Base-by-base conservation (phyloP, 2,797 vertebrate species). In the Eleutherodactylus coqui region DNA sequence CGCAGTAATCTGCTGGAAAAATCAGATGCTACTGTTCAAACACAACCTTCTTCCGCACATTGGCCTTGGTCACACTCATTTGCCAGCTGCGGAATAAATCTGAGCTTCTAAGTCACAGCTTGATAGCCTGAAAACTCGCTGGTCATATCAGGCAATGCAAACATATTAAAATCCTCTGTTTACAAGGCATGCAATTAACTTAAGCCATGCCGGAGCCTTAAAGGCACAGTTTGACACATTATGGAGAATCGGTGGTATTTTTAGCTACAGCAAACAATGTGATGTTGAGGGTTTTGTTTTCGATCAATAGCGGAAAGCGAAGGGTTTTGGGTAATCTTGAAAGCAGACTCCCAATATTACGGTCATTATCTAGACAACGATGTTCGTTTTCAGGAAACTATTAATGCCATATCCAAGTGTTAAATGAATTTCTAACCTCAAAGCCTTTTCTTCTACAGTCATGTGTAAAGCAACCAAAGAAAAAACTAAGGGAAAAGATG, bases 21-120 rank as follows among this genome's bases (percentile, higher is more conserved):
- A 29, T 75, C 70, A 75, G 70, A 16, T 75, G 70, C 24, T 75
- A 69, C 60, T 67, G 29, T 69, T 51, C 32, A 82, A 36, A 53
- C 47, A 75, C 73, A 76, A 36, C 51, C 27, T 29, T 32, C 16
- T n/a, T 43, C 14, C 45, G 81, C 69, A 75, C 38, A 58, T 11
- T 58, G 64, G 81, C 70, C 51, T 75, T 75, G 69, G 36, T 27
- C 45, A 75, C 45, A 75, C 69, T 29, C 73, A 51, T 75, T 51
- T 75, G 43, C 73, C 82, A 84, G 55, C 82, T 75, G 72, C 24
- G 43, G 19, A 84, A 77, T 84, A 84, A 84, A 84, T 84, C 83
- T 29, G 47, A 84, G 29, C 51, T 34, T 45, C 64, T 45, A 75
- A 75, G 70, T 75, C 51, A 47, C 73, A 76, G 82, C 38, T 34